A percentile compares a stretch with the other conserved stretches of the same genome.
phyloP scores from a whole-genome alignment of 2,113 vertebrate species.

The Cinclus cinclus region DNA sequence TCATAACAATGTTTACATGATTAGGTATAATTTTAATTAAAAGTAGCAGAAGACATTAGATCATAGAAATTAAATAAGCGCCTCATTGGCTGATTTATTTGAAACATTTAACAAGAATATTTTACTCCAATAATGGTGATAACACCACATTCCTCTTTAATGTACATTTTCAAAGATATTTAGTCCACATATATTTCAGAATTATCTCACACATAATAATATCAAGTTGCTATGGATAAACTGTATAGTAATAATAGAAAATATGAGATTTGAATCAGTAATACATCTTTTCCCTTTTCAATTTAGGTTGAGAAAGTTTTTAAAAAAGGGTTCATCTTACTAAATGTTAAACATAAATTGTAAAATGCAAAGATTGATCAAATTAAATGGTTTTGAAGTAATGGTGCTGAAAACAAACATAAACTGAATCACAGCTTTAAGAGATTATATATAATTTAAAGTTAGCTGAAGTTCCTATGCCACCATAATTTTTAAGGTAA shows the following conservation, averaged over 20 bases:
- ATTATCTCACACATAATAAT: neutral
- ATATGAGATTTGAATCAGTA: neutral
- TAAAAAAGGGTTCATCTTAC: neutral
- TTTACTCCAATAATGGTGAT: conserved; percentile 2
- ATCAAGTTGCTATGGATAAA: neutral
- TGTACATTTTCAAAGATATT: conserved; percentile 3
- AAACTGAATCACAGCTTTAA: neutral
- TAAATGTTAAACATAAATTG: neutral
- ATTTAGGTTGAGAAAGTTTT: neutral
- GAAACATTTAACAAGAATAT: conserved; percentile 13
- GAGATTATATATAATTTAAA: neutral
- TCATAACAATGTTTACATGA: conserved; percentile 46
- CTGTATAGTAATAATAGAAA: neutral
- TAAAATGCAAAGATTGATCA: neutral
- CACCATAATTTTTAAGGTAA: neutral
- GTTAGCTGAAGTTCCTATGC: neutral
- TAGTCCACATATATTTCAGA: conserved; percentile 25
- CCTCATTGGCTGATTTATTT: conserved; percentile 50
- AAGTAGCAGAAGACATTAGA: conserved; percentile 43
- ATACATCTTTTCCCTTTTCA: neutral
- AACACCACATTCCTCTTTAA: neutral
- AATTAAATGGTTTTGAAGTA: neutral
- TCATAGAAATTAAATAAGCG: conserved; percentile 46
- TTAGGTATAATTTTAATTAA: conserved; percentile 49
- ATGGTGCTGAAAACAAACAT: neutral